Base-by-base conservation (phyloP, 2,888 invertebrate genomes). In the Heliconius sara region DNA sequence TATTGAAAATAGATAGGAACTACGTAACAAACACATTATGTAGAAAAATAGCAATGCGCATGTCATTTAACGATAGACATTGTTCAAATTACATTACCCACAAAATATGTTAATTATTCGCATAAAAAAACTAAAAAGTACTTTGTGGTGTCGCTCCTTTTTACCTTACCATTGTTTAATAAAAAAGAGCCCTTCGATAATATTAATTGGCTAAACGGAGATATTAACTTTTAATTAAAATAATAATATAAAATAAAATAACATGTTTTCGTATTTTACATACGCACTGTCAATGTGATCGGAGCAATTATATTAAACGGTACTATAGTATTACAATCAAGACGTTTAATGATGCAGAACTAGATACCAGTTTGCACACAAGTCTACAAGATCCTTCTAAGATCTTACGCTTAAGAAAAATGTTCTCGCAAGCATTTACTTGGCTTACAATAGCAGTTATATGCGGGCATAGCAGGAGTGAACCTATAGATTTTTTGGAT, bases 231-330 rank as follows among this genome's bases (percentile, higher is more conserved):
- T 39, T 43, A 70, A 43, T 70, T 43, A 43, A 73, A 60, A 73
- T 34, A n/a, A 60, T 34, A 19, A 39, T 60, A 39, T 57, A 60
- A 13, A 19, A 34, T 34, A 25, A 25, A 13, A 70, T 22, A n/a
- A 57, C 3, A n/a, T 57, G 3, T n/a, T 72, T 57, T 57, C 57
- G 30, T 25, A n/a, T n/a, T 25, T 13, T 9, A 57, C 60, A 34
- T 73, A 73, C 34, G 30, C 34, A 60, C 16, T 72, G n/a, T 34
- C 57, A 73, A 73, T 73, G 25, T 73, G n/a, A n/a, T 60, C 16
- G 60, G 6, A 73, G 34, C n/a, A 57, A 73, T 73, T 57, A 72
- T 57, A 57, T 13, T n/a, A 57, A 72, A 57, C 72, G 30, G 72
- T 72, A 22, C 22, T 57, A 57, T n/a, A 57, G 19, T 57, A 72